Conservation (phyloP, 2,113 vertebrate genomes). For the Clarias magur region DNA sequence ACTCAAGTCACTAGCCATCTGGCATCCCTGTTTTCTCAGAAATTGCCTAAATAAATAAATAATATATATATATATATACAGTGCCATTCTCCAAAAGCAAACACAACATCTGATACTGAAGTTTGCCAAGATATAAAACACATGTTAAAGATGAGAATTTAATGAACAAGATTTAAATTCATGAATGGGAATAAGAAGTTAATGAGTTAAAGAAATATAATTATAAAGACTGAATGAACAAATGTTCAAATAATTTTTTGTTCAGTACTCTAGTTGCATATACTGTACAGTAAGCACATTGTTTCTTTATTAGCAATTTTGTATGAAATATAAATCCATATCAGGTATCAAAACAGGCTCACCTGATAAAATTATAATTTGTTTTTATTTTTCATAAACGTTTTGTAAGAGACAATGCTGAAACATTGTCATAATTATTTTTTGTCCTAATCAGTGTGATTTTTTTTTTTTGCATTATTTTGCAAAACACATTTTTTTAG, state of each 20-base stretch:
- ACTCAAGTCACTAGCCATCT: constrained; percentile 11
- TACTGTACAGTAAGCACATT: background rate
- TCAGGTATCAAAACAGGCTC: background rate
- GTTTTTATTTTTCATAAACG: too few species aligned
- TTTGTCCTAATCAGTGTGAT: too few species aligned
- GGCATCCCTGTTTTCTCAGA: background rate
- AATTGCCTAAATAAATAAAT: background rate
- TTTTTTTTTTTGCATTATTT: too few species aligned
- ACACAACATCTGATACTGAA: background rate
- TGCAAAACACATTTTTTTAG: too few species aligned
- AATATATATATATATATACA: too few species aligned
- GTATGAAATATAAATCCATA: background rate
- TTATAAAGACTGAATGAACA: background rate
- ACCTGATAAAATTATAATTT: background rate
- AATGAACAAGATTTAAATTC: background rate
- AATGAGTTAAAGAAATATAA: background rate
- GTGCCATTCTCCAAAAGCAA: background rate
- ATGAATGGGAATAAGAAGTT: background rate
- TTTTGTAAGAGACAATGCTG: too few species aligned
- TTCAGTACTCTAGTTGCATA: background rate
- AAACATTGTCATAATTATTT: too few species aligned
- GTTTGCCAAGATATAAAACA: background rate
- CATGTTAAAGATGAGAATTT: background rate
- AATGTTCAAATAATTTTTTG: background rate
- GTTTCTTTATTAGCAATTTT: background rate